A percentile compares a stretch with the other conserved stretches of the same genome.
Conservation (phyloP, 2,888 invertebrate genomes). For the Tenodera sinensis region DNA sequence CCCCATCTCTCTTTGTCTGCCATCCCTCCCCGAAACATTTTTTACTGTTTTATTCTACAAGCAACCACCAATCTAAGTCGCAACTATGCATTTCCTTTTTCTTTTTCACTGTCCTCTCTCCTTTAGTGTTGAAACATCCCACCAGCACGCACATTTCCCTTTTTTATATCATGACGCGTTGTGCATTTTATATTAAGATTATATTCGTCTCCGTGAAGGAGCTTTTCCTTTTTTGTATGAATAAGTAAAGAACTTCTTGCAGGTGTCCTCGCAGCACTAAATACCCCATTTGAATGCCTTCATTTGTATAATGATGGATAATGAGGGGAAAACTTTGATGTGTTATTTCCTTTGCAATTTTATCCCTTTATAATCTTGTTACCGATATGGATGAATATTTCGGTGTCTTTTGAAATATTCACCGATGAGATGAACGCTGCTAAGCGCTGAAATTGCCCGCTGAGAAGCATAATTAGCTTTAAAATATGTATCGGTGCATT, state of each 20-base stretch:
- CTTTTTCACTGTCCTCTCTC: not conserved
- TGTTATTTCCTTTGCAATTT: not conserved
- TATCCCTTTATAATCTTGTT: not conserved
- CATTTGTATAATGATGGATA: not conserved
- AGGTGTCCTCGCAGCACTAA: not conserved
- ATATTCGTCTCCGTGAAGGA: not conserved
- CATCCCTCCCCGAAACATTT: not conserved
- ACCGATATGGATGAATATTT: not conserved
- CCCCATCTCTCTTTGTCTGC: not conserved
- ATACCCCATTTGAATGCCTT: not conserved
- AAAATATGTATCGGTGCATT: not conserved
- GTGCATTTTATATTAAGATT: slow-evolving; percentile 14
- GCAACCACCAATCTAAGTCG: slow-evolving; percentile 10
- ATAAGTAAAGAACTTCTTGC: not conserved
- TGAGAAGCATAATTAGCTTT: not conserved
- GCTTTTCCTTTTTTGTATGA: not conserved
- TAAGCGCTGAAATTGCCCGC: not conserved
- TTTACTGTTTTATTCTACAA: not conserved
- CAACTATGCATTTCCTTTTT: slow-evolving; percentile 4
- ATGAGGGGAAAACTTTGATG: not conserved
- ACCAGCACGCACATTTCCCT: not conserved
- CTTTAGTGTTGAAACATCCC: not conserved
- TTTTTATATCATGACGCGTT: slow-evolving; percentile 9
- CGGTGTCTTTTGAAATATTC: not conserved
- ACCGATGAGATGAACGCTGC: not conserved